Evolutionary conservation across 2,888 invertebrate genomes (phyloP), one percentile per base, ranked within the genome.

Genomic region (Colostygia pectinataria): DNA sequence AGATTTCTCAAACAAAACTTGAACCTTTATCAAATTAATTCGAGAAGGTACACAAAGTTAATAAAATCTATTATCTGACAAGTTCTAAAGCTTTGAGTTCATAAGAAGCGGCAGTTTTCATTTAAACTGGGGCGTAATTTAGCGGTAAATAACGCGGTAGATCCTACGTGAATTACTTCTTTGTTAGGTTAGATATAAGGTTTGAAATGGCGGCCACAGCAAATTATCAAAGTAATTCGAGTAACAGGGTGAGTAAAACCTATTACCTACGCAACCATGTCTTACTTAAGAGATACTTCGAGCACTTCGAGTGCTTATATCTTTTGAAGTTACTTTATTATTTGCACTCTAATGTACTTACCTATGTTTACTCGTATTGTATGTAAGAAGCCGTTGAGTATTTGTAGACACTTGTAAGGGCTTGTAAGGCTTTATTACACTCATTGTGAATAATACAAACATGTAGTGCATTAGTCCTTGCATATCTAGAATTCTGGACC

Each of bases 281-380:
- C 31, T 15, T 14, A 29, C 31, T 15, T 14, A 29, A 27, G 12
- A 27, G 28, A 23, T 28, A 5, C 20, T 29, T 31, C 10, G 13
- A 44, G 28, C 37, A 31, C 23, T 37, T 31, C 23, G 14, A 37
- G 37, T n/a, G n/a, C n/a, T n/a, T n/a, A 23, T 36, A 28, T 29
- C 36, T 36, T 29, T 36, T 43, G 43, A 43, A 36, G 43, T 43
- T 33, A 18, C 18, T 14, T 38, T 14, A 13, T n/a, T 25, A 37
- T 37, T 25, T 37, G 27, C 25, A 37, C 18, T n/a, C n/a, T n/a
- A n/a, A n/a, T n/a, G n/a, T n/a, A n/a, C n/a, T n/a, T n/a, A n/a
- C n/a, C n/a, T n/a, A n/a, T n/a, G n/a, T n/a, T n/a, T n/a, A n/a
- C n/a, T n/a, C n/a, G n/a, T n/a, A n/a, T n/a, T n/a, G 15, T 24